These are phyloP conservation scores for Dendrocincla fuliginosa DNA, from an alignment of 2,797 vertebrate species.

Conservation along the genomic window DNA sequence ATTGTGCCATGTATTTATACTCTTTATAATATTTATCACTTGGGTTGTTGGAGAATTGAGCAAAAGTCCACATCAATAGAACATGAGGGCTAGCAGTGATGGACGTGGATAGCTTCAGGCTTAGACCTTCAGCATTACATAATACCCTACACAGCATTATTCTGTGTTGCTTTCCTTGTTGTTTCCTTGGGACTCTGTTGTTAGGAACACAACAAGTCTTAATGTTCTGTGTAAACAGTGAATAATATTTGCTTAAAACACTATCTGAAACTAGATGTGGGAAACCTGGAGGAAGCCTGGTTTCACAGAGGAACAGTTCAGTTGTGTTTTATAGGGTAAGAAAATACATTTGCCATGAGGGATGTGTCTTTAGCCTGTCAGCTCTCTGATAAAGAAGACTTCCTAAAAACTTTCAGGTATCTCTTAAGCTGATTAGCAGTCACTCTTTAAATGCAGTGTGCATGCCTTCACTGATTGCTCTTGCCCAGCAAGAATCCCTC, in stretches of 20 bases:
- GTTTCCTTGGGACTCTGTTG: too few species aligned
- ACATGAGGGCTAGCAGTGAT: neutral
- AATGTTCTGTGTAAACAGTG: neutral
- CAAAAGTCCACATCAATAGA: neutral
- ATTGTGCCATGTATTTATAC: too few species aligned
- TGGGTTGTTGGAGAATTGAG: neutral
- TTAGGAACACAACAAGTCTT: neutral
- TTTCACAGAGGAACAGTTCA: neutral
- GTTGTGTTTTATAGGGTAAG: neutral
- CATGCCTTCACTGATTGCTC: too few species aligned
- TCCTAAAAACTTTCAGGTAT: neutral
- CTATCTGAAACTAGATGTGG: neutral
- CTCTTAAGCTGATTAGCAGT: neutral
- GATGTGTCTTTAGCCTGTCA: neutral
- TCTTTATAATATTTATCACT: neutral
- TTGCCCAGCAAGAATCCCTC: neutral
- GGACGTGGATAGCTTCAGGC: accelerated
- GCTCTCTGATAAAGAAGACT: neutral
- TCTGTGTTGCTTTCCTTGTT: too few species aligned
- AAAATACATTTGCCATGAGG: neutral
- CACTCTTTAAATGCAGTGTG: neutral
- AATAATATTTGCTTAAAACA: neutral
- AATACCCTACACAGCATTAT: too few species aligned
- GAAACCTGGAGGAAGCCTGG: neutral
- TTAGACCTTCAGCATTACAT: neutral